phyloP scores from a whole-genome alignment of 2,888 invertebrate genomes.

The Drosophila macrospina region DNA sequence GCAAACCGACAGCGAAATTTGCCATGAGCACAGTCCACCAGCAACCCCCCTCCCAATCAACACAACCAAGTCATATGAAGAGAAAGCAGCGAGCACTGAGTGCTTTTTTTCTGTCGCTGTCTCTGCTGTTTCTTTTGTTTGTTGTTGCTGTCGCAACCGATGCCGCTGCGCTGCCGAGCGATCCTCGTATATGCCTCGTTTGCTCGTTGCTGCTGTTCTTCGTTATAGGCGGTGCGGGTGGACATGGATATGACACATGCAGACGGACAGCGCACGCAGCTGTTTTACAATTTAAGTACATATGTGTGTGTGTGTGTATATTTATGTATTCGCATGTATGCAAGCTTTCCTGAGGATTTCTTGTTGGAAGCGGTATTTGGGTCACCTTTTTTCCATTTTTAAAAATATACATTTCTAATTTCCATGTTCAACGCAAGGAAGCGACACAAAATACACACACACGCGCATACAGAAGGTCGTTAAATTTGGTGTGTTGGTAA shows the following conservation, averaged over 20 bases:
- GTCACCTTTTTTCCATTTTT: conserved; percentile 59
- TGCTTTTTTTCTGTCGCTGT: conserved; percentile 49
- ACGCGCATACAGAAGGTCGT: conserved; percentile 10
- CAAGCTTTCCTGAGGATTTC: conserved; percentile 50
- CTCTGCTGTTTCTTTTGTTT: conserved; percentile 46
- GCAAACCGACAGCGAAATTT: conserved; percentile 36
- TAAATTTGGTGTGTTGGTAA: conserved; percentile 25
- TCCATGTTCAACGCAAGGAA: conserved; percentile 65
- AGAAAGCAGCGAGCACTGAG: conserved; percentile 67
- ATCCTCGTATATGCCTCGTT: conserved; percentile 45
- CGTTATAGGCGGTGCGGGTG: conserved; percentile 56
- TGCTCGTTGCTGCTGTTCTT: conserved; percentile 18
- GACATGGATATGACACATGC: conserved; percentile 50
- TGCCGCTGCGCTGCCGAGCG: conserved; percentile 29
- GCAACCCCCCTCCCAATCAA: conserved; percentile 24
- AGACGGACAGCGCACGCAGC: conserved; percentile 30
- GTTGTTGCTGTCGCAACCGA: conserved; percentile 39
- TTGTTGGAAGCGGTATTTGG: conserved; percentile 63
- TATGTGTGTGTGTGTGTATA: conserved; percentile 1
- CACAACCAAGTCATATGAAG: conserved; percentile 50
- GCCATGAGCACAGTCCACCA: conserved; percentile 49
- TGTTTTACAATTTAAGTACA: conserved; percentile 27
- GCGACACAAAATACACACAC: conserved; percentile 19
- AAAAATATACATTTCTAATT: conserved; percentile 72
- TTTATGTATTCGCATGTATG: conserved; percentile 5